phyloP scores from a whole-genome alignment of 2,888 invertebrate species.

The Salpingus planirostris region DNA sequence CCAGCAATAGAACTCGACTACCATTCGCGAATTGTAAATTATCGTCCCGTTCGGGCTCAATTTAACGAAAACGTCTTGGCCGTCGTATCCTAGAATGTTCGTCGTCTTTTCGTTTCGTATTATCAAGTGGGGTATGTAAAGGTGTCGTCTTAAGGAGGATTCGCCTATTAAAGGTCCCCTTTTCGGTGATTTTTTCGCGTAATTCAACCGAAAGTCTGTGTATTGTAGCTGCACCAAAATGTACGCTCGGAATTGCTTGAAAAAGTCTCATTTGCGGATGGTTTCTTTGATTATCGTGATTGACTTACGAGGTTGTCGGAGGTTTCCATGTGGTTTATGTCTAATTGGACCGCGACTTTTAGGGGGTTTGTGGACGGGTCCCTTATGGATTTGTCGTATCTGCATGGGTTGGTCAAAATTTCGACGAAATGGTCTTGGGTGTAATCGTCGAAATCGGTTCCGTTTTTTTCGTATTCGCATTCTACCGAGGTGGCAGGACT shows the following conservation, averaged over 20 bases:
- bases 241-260: constrained; percentile 74
- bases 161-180: constrained; percentile 64
- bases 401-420: constrained; percentile 62
- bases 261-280: constrained; percentile 15
- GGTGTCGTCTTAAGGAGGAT: constrained; percentile 55
- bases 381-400: constrained; percentile 65
- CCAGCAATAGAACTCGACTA: constrained; percentile 75
- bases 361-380: constrained; percentile 59
- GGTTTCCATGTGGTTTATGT: constrained; percentile 76
- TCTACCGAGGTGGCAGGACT: no score
- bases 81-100: constrained; percentile 68
- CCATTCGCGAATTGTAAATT: constrained; percentile 67
- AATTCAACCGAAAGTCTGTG: constrained; percentile 63
- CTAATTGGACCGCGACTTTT: constrained; percentile 64
- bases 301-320: constrained; percentile 39
- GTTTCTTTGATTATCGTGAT: not conserved
- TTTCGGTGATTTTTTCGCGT: constrained; percentile 58
- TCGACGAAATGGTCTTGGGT: constrained; percentile 63
- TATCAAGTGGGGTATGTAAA: constrained; percentile 81
- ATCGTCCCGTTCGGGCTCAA: constrained; percentile 73
- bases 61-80: constrained; percentile 70
- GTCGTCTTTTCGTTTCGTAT: constrained; percentile 68
- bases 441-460: constrained; percentile 39
- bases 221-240: constrained; percentile 72
- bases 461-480: no score